Evolutionary conservation across 2,797 vertebrate species (phyloP).

Genomic region (Muscicapa comitata): DNA sequence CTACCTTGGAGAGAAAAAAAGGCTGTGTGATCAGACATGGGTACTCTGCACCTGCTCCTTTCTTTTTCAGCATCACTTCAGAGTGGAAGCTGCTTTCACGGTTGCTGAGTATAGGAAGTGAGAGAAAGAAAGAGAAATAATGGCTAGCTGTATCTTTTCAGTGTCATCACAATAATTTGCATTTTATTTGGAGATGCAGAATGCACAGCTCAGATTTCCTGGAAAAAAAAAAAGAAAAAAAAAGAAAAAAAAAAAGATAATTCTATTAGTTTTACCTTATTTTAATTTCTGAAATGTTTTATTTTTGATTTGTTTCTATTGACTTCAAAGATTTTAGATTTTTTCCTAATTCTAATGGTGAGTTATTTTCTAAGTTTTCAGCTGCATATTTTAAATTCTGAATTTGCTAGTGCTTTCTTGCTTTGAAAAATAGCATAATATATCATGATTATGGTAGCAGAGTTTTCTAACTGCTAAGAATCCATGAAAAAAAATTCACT

Average conservation of each 20-base stretch:
- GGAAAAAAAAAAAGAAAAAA: not conserved
- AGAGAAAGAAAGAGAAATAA: not conserved
- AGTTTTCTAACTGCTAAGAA: not conserved
- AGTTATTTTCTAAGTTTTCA: not conserved
- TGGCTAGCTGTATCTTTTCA: not conserved
- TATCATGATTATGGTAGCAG: not conserved
- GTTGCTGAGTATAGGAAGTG: not conserved
- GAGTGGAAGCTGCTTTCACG: not conserved
- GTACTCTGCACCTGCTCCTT: not conserved
- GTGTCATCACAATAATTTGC: not conserved
- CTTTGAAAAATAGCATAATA: slow-evolving; percentile 6
- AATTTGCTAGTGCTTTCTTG: not conserved
- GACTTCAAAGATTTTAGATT: not conserved
- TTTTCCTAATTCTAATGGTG: not conserved
- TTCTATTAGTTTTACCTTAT: not conserved
- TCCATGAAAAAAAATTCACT: not conserved
- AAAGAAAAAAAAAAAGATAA: not conserved
- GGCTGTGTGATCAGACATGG: not conserved
- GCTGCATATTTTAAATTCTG: not conserved
- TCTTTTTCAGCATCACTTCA: not conserved
- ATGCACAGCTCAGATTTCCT: not conserved
- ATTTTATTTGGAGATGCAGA: not conserved
- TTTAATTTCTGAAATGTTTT: not conserved
- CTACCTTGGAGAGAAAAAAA: not conserved
- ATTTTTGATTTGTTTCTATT: not conserved